Evolutionary conservation across 2,797 vertebrate species (phyloP).

Genomic region (Parambassis ranga): DNA sequence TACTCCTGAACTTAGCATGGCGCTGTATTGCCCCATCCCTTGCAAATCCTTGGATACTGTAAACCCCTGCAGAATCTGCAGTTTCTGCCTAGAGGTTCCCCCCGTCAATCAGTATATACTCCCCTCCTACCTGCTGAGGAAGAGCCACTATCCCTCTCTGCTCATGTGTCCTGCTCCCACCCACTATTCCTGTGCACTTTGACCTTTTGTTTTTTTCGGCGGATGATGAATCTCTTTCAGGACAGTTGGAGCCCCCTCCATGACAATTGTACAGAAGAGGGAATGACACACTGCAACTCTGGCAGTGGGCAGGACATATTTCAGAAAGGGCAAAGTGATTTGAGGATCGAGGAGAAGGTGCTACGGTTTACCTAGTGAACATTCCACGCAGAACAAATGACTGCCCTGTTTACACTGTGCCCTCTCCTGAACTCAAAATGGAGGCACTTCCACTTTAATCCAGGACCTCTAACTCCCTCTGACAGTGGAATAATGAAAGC

Average conservation of each 20-base stretch:
- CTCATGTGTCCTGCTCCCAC: constrained; percentile 78
- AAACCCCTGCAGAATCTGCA: constrained; percentile 44
- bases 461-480: constrained; percentile 45
- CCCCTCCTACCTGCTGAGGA: constrained; percentile 71
- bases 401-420: constrained; percentile 79
- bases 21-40: constrained; percentile 42
- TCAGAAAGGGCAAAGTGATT: constrained; percentile 24
- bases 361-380: constrained; percentile 68
- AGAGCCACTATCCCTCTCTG: constrained; percentile 60
- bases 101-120: constrained; percentile 60
- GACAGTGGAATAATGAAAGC: constrained; percentile 61
- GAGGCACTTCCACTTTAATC: constrained; percentile 57
- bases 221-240: constrained; percentile 41
- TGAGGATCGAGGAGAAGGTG: constrained; percentile 20
- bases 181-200: constrained; percentile 76
- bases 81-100: constrained; percentile 45
- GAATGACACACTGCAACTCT: constrained; percentile 28
- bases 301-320: constrained; percentile 23
- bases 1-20: constrained; percentile 87
- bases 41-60: constrained; percentile 39
- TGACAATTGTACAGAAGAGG: constrained; percentile 39
- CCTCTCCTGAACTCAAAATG: constrained; percentile 62
- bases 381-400: constrained; percentile 76
- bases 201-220: constrained; percentile 74
- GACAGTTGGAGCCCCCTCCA: constrained; percentile 43